Conservation (phyloP, 2,888 invertebrate genomes). For the Nomada fabriciana region DNA sequence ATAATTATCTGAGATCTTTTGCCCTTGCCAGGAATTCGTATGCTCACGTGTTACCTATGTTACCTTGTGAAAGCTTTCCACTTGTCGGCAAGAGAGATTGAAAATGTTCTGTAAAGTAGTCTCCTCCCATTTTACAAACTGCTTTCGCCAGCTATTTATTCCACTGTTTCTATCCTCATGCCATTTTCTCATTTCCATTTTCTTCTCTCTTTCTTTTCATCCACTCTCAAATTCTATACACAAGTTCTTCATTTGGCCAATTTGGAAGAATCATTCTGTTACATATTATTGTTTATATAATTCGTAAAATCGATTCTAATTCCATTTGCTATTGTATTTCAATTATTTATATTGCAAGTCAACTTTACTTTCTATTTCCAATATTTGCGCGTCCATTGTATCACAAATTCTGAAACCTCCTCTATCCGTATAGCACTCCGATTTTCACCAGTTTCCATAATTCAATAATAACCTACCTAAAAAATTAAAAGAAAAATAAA, state of each 20-base stretch:
- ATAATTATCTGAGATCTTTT: too few relatives aligned
- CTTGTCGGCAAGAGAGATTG: constrained; percentile 41
- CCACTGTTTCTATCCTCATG: background rate
- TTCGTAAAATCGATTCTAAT: background rate
- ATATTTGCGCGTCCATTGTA: too few relatives aligned
- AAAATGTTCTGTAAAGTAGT: constrained; percentile 36
- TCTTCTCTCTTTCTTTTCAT: too few relatives aligned
- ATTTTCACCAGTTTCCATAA: too few relatives aligned
- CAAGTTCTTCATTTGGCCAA: background rate
- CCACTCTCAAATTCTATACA: background rate
- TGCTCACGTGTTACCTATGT: background rate
- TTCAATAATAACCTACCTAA: too few relatives aligned
- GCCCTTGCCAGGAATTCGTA: too few relatives aligned
- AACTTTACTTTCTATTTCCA: too few relatives aligned
- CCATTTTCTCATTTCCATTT: background rate
- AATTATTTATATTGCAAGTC: background rate
- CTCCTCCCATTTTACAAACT: background rate
- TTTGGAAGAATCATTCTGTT: background rate
- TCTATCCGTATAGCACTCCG: too few relatives aligned
- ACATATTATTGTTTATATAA: background rate
- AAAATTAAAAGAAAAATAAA: too few relatives aligned
- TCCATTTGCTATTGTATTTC: background rate
- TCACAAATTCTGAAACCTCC: background rate
- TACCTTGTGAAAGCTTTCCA: constrained; percentile 38
- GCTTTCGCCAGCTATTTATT: constrained; percentile 21